Evolutionary conservation across 2,797 vertebrate species (phyloP), one percentile per base, ranked within the genome.

Genomic region (Delichon dasypus): DNA sequence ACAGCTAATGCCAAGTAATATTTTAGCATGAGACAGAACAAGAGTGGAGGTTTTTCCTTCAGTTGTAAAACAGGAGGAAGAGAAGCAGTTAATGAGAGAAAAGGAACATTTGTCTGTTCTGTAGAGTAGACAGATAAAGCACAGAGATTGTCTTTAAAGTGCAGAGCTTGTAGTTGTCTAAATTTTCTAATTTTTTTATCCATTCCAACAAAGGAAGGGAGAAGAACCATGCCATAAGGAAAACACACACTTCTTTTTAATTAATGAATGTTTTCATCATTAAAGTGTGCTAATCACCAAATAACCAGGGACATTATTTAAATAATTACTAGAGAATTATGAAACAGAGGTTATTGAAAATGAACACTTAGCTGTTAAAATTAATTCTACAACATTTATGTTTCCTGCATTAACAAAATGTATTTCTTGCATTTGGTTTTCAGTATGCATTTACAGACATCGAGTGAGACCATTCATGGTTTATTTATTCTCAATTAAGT

Each of bases 341-440:
- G 58, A 89, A 97, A 92, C 13, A 72, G n/a, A 87, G 32, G 44
- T 88, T 88, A 84, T 62, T 87, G 68, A 89, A 94, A 90, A 89
- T 70, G 29, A 88, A 85, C 44, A 61, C 25, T 91, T 91, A 62
- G 62, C 25, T 1, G 0, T 36, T 68, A 54, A 92, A 95, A 92
- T 91, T 83, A 92, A 89, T 93, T 91, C 58, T 36, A 84, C 48
- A 60, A 16, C 32, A 58, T 91, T 93, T 85, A 89, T 72, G 54
- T 27, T 93, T 78, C 47, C 62, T 66, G 44, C 21, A 88, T 85
- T 85, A 88, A 78, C 11, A 93, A 89, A 83, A 89, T 38, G 1
- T 55, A 72, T 85, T 36, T 38, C 81, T 82, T 61, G 11, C 55
- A 58, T 78, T 83, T 94, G 65, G 32, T 13, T 83, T 90, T 89